Evolutionary conservation across 2,888 invertebrate species (phyloP), one percentile per base, ranked within the genome.

Genomic region (Drosophila ochracea): DNA sequence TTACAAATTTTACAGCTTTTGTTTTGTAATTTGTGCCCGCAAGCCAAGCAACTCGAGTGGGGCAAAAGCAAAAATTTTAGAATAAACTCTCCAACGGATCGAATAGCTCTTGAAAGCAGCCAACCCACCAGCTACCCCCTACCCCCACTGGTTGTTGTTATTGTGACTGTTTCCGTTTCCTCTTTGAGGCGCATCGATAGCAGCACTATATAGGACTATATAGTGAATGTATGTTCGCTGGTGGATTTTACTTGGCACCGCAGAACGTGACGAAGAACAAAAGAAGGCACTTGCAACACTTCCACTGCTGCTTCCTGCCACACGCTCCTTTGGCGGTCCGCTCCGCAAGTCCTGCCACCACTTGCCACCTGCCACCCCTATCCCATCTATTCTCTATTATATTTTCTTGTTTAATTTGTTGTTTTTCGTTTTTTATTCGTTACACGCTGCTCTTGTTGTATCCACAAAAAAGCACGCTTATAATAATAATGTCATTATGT

Each of bases 231-330:
- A 53, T 66, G 66, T 43, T 67, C 61, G 21, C 66, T 73, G 85
- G 68, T 73, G 85, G 82, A 69, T 75, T 68, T 58, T 57, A 57
- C 71, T 65, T 66, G 73, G 80, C 58, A 91, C 92, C 92, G 86
- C 92, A 92, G 88, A 88, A 92, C 92, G 92, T 92, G 92, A 92
- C 92, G 82, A 91, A 92, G 91, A 92, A 92, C 92, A 92, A 92
- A 92, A 92, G 92, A 92, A 92, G 92, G 91, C 91, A 92, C 92
- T 84, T 84, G 84, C 84, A 68, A 69, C 80, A 87, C 87, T 92
- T 92, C 30, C 58, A 57, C 39, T 87, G 87, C 83, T 84, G 88
- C 80, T 85, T 91, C 90, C 85, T 82, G 79, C 71, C 61, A 35
- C 68, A 49, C 60, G 58, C 71, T 65, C 52, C 73, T 67, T 67